Conservation (phyloP, 2,113 vertebrate species). For the Sminthopsis crassicaudata region DNA sequence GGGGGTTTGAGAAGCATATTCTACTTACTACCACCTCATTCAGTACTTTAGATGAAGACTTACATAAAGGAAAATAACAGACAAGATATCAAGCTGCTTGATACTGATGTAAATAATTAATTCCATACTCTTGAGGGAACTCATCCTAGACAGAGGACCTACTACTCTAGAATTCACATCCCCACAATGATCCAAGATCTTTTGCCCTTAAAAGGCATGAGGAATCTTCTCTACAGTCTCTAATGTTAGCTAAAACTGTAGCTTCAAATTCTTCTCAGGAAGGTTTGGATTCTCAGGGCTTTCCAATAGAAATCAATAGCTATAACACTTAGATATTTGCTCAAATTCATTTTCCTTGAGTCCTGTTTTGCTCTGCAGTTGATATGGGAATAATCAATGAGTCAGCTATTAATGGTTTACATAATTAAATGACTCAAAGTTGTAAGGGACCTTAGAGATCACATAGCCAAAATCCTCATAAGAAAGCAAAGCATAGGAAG, state of each 20-base stretch:
- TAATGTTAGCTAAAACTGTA: not conserved
- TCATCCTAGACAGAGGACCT: not conserved
- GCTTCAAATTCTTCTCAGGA: not conserved
- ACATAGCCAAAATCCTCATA: constrained; percentile 8
- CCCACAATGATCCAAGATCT: not conserved
- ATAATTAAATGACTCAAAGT: constrained; percentile 21
- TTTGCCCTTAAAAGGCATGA: not conserved
- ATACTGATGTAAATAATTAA: not conserved
- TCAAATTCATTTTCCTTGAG: constrained; percentile 50
- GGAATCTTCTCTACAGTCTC: not conserved
- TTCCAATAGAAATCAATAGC: constrained; percentile 11
- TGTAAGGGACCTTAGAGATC: not conserved
- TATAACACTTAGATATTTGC: constrained; percentile 37
- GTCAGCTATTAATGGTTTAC: constrained; percentile 20
- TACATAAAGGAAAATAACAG: not conserved
- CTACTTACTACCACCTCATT: not conserved
- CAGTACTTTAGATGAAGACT: not conserved
- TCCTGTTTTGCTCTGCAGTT: constrained; percentile 42
- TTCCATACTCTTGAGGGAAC: not conserved
- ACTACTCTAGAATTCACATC: not conserved
- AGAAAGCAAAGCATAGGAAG: constrained; percentile 44
- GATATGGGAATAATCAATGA: constrained; percentile 41
- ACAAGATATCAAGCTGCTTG: not conserved
- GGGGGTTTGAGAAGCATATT: not conserved
- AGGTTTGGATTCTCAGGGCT: not conserved